Conservation (phyloP, 2,113 vertebrate species). For the Ahaetulla prasina region DNA sequence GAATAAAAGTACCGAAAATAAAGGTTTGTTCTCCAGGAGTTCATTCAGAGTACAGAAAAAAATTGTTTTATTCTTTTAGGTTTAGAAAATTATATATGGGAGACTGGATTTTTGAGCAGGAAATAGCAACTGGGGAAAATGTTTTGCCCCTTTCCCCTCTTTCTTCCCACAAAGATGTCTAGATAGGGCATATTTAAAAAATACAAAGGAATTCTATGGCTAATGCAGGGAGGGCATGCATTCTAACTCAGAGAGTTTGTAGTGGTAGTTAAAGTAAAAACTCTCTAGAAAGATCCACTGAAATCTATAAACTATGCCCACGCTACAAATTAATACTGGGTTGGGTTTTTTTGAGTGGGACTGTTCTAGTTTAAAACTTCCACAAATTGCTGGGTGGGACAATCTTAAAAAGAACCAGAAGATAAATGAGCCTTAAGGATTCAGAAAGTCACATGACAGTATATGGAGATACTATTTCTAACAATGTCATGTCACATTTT, state of each 20-base stretch:
- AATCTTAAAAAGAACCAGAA: neutral
- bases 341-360: neutral
- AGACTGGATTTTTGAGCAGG: neutral
- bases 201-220: neutral
- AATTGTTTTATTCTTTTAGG: neutral
- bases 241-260: neutral
- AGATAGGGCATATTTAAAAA: neutral
- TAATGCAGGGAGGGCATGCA: neutral
- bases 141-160: neutral
- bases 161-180: neutral
- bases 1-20: neutral
- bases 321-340: neutral
- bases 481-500: neutral
- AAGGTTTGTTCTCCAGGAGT: neutral
- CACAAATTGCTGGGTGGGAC: neutral
- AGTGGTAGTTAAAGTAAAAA: neutral
- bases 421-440: neutral
- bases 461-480: neutral
- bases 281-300: neutral
- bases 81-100: neutral
- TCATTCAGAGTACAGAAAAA: neutral
- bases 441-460: neutral
- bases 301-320: neutral
- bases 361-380: neutral
- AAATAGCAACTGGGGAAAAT: neutral